Conservation (phyloP, 2,797 vertebrate species). For the Lutjanus argentimaculatus region DNA sequence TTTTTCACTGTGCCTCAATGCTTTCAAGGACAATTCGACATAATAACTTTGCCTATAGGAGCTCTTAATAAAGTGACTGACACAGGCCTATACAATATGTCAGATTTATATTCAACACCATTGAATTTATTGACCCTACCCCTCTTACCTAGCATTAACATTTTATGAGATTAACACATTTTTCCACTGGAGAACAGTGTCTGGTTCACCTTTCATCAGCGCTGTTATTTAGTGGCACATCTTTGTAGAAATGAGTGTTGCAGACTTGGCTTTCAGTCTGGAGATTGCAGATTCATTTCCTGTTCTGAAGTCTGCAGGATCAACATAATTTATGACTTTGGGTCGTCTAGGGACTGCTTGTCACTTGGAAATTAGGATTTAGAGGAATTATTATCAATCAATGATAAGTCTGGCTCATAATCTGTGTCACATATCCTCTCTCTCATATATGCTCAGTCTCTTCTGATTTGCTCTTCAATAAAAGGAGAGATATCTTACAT, state of each 20-base stretch:
- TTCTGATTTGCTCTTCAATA: slow-evolving; percentile 28
- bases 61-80: slow-evolving; percentile 35
- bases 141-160: slow-evolving; percentile 26
- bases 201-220: neutral
- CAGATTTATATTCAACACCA: slow-evolving; percentile 44
- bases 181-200: neutral
- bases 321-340: slow-evolving; percentile 45
- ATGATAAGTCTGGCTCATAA: slow-evolving; percentile 34
- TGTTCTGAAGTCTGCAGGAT: slow-evolving; percentile 23
- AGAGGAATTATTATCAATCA: slow-evolving; percentile 53
- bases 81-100: slow-evolving; percentile 7
- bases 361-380: slow-evolving; percentile 42
- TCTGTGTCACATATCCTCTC: neutral
- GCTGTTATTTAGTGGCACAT: slow-evolving; percentile 26
- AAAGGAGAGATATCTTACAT: neutral
- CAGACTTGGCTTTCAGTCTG: slow-evolving; percentile 7
- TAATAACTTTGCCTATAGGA: slow-evolving; percentile 33
- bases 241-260: slow-evolving; percentile 22
- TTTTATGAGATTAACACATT: slow-evolving; percentile 20
- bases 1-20: slow-evolving; percentile 27
- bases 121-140: slow-evolving; percentile 7
- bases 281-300: slow-evolving; percentile 12
- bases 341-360: slow-evolving; percentile 4
- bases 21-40: slow-evolving; percentile 56
- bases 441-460: slow-evolving; percentile 2